Base-by-base conservation (phyloP, 2,113 vertebrate genomes). In the Caretta caretta region DNA sequence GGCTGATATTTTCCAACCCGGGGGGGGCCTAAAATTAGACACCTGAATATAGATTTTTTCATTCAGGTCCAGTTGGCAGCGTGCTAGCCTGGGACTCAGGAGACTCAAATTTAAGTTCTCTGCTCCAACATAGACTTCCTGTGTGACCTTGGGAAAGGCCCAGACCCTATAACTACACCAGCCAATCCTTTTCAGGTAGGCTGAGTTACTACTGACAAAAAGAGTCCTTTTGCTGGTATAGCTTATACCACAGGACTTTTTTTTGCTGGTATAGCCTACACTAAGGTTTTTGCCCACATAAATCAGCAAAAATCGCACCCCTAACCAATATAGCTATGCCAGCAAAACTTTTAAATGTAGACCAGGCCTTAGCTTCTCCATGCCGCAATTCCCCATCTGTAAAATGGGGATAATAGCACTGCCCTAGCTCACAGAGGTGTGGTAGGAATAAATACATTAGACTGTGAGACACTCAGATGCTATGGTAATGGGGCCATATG, bases 121-220 rank as follows among this genome's bases (percentile, higher is more conserved):
- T 62, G 31, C 8, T 27, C 25, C 38, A 46, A 50, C 49, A 25
- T 24, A 42, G 38, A 11, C 59, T 94, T 83, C 65, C 78, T 92
- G 62, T 53, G 93, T 92, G 91, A 92, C 49, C 89, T 48, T 17
- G 7, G 25, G 10, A 49, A 93, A 19, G 1, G 59, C 48, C 94
- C 87, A 90, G 42, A 92, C 5, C 6, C 42, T 78, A 14, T 27
- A 49, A 92, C 54, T 91, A 75, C 24, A 2, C 46, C 49, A 0
- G 0, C 51, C 0, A 0, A 31, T 20, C 27, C 35, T 93, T 90
- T 79, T 0, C 0, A 75, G 83, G 81, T 6, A 50, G 38, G 24
- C 79, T 51, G 50, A 94, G 76, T 91, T 90, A 59, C 20, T 42
- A 7, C 48, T 90, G 76, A 62, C 38, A 50, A n/a, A 93, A 22